Evolutionary conservation across 2,797 vertebrate species (phyloP).

Genomic region (Platyrinchus mystaceus): DNA sequence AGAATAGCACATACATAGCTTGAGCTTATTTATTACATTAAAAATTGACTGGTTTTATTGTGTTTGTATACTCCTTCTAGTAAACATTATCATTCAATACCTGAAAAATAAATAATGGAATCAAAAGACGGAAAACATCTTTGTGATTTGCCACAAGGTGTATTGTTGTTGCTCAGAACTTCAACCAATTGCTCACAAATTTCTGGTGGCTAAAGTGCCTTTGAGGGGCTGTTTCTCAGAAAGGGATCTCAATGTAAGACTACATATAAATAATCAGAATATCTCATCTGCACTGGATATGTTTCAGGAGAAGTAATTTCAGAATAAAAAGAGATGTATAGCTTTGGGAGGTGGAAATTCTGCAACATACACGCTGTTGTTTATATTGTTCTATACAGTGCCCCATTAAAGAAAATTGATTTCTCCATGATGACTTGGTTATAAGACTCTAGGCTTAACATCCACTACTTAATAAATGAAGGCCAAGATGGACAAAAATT

Average conservation of each 20-base stretch:
- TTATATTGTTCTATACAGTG: neutral
- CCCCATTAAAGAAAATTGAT: neutral
- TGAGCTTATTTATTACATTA: conserved; percentile 18
- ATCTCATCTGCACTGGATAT: neutral
- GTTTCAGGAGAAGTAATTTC: neutral
- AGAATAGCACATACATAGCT: neutral
- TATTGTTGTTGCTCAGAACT: neutral
- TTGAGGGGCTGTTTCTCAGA: neutral
- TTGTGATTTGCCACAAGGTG: neutral
- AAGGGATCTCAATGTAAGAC: neutral
- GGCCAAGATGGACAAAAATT: neutral
- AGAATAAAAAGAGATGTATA: neutral
- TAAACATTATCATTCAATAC: neutral
- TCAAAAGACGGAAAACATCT: neutral
- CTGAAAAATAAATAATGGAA: conserved; percentile 1
- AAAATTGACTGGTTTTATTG: conserved; percentile 20
- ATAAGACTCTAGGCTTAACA: neutral
- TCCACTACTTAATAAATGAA: neutral
- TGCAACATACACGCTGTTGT: neutral
- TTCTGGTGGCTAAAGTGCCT: neutral
- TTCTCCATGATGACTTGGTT: neutral
- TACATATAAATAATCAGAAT: neutral
- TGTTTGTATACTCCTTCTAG: neutral
- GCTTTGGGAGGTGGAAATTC: neutral
- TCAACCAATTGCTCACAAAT: neutral